Evolutionary conservation across 2,888 invertebrate genomes (phyloP), one percentile per base, ranked within the genome.

Genomic region (Lasioglossum morio): DNA sequence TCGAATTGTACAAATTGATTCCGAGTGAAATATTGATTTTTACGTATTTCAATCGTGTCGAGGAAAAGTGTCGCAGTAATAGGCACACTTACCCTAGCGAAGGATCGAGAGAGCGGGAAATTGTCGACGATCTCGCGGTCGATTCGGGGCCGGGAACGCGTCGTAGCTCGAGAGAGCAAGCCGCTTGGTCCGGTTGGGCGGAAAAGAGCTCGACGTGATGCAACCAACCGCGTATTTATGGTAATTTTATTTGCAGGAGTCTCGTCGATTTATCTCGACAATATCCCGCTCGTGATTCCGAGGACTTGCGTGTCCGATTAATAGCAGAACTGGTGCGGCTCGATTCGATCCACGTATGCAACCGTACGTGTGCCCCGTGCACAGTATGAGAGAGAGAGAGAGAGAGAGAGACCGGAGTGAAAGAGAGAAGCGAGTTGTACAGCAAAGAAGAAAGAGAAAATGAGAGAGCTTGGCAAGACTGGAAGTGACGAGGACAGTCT

Each of bases 201-300:
- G 60, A 72, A 76, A 46, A 84, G 73, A 69, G 77, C 48, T 14
- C 57, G 43, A 53, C 74, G 74, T 72, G 86, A 77, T 73, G 82
- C 86, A 82, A 86, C 77, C 40, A 43, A 74, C 34, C 73, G 46
- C 74, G 75, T 77, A 80, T 78, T 78, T 82, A 87, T 72, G 82
- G 75, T 87, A 78, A 87, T 87, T 83, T 86, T 86, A 86, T 87
- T 86, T 79, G 76, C 82, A 86, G 82, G 77, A 82, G 77, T 83
- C 76, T 57, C 75, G 76, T 74, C 72, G 80, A 81, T 86, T 82
- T 82, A 85, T 86, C 79, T 77, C 27, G 77, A 79, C 79, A 70
- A 79, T 79, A 87, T 82, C 81, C 85, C 79, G 76, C 78, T 79
- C 46, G 85, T 78, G 86, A 86, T 85, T 85, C 73, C 81, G 86